Evolutionary conservation across 2,113 vertebrate genomes (phyloP).

Genomic region (Atractosteus spatula): DNA sequence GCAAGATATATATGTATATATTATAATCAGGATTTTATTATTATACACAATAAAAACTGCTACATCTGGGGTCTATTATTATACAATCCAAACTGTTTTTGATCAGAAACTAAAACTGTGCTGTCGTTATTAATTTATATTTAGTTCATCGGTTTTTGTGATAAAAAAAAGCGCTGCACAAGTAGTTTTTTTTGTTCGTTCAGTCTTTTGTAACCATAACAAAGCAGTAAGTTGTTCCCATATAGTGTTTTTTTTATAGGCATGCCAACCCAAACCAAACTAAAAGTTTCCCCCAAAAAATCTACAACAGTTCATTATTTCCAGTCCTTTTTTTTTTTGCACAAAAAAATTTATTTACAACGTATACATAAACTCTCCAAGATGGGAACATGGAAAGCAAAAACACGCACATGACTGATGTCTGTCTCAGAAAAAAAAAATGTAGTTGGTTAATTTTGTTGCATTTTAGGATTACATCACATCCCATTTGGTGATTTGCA

Average conservation of each 20-base stretch:
- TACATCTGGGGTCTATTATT: slow-evolving; percentile 74
- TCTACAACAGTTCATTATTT: slow-evolving; percentile 57
- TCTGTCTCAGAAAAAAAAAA: slow-evolving; percentile 85
- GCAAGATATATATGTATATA: slow-evolving; percentile 78
- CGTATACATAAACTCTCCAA: slow-evolving; percentile 94
- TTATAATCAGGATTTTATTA: slow-evolving; percentile 77
- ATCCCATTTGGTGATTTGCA: slow-evolving; percentile 72
- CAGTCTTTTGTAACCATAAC: slow-evolving; percentile 61
- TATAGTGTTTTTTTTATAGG: slow-evolving; percentile 70
- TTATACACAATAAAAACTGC: slow-evolving; percentile 68
- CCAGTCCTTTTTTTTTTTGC: slow-evolving; percentile 93
- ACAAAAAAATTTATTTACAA: slow-evolving; percentile 97
- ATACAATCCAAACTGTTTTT: slow-evolving; percentile 77
- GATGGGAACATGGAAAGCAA: slow-evolving; percentile 78
- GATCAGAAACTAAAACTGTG: slow-evolving; percentile 77
- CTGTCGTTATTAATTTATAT: slow-evolving; percentile 76
- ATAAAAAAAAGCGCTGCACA: slow-evolving; percentile 79
- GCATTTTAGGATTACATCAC: slow-evolving; percentile 69
- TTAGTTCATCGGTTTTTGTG: slow-evolving; percentile 71
- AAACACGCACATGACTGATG: slow-evolving; percentile 74
- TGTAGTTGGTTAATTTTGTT: slow-evolving; percentile 38
- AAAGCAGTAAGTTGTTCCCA: slow-evolving; percentile 65
- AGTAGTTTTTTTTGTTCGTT: slow-evolving; percentile 66
- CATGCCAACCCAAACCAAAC: slow-evolving; percentile 56
- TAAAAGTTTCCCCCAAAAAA: slow-evolving; percentile 73